A percentile compares a stretch with the other conserved stretches of the same genome.
These are phyloP conservation scores for Morone chrysops DNA, from an alignment of 2,113 vertebrate species.

Conservation along the genomic window DNA sequence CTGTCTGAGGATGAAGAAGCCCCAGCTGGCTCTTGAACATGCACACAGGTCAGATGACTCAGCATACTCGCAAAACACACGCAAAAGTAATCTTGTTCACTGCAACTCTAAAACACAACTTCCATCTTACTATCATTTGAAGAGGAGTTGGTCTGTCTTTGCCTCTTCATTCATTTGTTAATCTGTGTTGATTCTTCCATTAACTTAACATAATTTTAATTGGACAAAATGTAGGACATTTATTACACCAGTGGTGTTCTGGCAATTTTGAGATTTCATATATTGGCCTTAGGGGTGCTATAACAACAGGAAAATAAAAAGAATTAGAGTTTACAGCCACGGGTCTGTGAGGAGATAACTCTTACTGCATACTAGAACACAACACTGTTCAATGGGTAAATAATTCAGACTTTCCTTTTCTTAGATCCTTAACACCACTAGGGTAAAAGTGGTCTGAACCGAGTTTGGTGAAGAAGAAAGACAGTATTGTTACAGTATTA, in stretches of 20 bases:
- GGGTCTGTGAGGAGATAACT: not conserved
- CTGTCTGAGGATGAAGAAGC: conserved; percentile 80
- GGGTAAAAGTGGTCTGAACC: not conserved
- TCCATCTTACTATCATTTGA: not conserved
- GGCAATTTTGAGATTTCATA: not conserved
- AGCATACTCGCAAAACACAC: not conserved
- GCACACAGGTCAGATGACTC: conserved; percentile 79
- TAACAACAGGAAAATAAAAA: not conserved
- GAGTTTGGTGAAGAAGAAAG: not conserved
- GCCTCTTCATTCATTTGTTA: not conserved
- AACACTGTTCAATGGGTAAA: not conserved
- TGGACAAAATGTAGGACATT: not conserved
- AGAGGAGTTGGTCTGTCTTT: not conserved
- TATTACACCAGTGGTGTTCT: not conserved
- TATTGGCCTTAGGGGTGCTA: not conserved
- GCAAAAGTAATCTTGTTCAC: not conserved
- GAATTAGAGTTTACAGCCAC: not conserved
- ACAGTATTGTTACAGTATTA: not conserved
- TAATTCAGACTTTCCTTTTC: not conserved
- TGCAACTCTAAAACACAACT: too few species aligned
- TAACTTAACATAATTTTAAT: not conserved
- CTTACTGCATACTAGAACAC: not conserved
- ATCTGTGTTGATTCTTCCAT: not conserved
- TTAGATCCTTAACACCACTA: not conserved
- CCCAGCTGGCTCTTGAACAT: conserved; percentile 81